phyloP scores from a whole-genome alignment of 2,888 invertebrate species.

The Sthenelais limicola region DNA sequence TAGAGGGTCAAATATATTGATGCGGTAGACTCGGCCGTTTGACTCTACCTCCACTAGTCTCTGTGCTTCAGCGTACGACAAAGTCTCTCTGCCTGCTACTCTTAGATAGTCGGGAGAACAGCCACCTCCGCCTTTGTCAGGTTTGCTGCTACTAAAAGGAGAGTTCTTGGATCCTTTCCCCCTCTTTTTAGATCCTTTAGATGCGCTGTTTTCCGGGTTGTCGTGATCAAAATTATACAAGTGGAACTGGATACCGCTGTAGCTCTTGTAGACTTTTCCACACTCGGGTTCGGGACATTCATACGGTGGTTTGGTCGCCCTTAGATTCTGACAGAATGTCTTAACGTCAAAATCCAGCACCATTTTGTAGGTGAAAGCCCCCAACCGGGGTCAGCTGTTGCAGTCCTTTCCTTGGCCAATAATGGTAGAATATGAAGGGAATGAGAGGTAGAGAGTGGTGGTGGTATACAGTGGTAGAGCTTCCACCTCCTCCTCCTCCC shows the following conservation, averaged over 20 bases:
- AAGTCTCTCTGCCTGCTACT: conserved; percentile 77
- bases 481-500: too few relatives aligned
- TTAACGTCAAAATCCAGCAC: conserved; percentile 89
- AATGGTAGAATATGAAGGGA: conserved; percentile 17
- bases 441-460: not conserved
- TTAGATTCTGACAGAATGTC: conserved; percentile 87
- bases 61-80: conserved; percentile 88
- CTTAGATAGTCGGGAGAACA: conserved; percentile 70
- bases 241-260: conserved; percentile 89
- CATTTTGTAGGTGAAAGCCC: conserved; percentile 65
- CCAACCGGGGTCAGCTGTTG: conserved; percentile 27
- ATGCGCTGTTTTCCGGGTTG: conserved; percentile 71
- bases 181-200: conserved; percentile 9
- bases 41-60: conserved; percentile 89
- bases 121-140: too few relatives aligned
- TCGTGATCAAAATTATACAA: conserved; percentile 89
- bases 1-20: conserved; percentile 74
- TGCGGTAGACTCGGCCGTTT: conserved; percentile 83
- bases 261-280: conserved; percentile 88
- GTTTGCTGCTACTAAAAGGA: too few relatives aligned
- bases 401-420: conserved; percentile 22
- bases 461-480: too few relatives aligned
- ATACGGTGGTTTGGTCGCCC: conserved; percentile 88
- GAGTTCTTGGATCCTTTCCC: conserved; percentile 66
- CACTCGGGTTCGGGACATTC: conserved; percentile 89